Evolutionary conservation across 2,113 vertebrate genomes (phyloP).

Genomic region (Ascaphus truei): DNA sequence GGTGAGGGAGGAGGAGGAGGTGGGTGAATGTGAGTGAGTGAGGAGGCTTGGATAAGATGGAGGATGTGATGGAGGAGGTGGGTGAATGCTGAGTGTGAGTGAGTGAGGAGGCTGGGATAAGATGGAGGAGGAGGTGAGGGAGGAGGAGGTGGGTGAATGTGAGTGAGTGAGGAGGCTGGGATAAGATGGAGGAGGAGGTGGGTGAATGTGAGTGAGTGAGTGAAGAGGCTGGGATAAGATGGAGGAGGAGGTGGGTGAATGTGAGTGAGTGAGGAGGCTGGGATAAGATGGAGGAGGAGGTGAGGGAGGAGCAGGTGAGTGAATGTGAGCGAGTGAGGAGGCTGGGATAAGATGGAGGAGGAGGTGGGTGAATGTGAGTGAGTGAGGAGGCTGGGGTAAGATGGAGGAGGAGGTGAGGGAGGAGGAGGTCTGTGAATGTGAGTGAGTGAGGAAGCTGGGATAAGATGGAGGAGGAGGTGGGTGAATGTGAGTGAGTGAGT

Average conservation of each 20-base stretch:
- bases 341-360: not conserved
- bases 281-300: no score
- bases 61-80: not conserved
- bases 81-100: not conserved
- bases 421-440: not conserved
- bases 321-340: not conserved
- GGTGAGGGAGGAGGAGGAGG: not conserved
- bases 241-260: not conserved
- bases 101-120: no score
- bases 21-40: not conserved
- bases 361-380: not conserved
- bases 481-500: constrained; percentile 10
- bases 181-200: not conserved
- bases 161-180: not conserved
- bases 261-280: no score
- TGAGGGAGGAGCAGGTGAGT: not conserved
- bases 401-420: not conserved
- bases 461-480: not conserved
- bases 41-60: no score
- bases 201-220: constrained; percentile 3
- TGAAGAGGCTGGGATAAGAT: not conserved
- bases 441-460: not conserved
- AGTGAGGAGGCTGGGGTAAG: no score
- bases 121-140: not conserved
- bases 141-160: not conserved